Base-by-base conservation (phyloP, 1,140 invertebrate genomes). In the Eueides isabella region DNA sequence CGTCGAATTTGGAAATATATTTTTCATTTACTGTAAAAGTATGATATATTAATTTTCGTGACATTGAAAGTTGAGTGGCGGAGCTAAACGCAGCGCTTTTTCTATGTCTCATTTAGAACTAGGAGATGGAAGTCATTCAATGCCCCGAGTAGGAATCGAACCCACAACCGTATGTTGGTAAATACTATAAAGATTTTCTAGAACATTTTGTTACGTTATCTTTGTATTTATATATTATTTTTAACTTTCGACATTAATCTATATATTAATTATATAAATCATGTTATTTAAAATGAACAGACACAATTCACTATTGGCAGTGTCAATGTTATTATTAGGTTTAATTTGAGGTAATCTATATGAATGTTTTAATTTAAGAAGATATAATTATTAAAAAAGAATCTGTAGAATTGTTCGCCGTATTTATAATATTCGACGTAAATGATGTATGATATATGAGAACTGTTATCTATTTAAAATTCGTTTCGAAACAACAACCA, bases 401-500 rank as follows among this genome's bases (percentile, higher is more conserved):
- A n/a, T n/a, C n/a, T n/a, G n/a, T n/a, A n/a, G n/a, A n/a, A n/a
- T n/a, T n/a, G n/a, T n/a, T n/a, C n/a, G n/a, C n/a, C n/a, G n/a
- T n/a, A n/a, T n/a, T n/a, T n/a, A n/a, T 16, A 38, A 16, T 38
- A 16, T 44, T 44, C 19, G 19, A 44, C 2, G n/a, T 7, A 44
- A 19, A 19, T 19, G 2, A 7, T 44, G 35, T 38, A 38, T 14
- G 14, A 19, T 2, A 19, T 44, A 44, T 6, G 41, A 7, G n/a
- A 6, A 44, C n/a, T n/a, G 14, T n/a, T n/a, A 44, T 19, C n/a
- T 44, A 44, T 4, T 5, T n/a, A 44, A 44, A 44, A 44, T 19
- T 44, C 41, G 41, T n/a, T 44, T 44, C n/a, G 7, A 44, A 44
- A 16, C n/a, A 44, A 44, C 41, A 44, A 44, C 41, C 41, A 44